phyloP scores from a whole-genome alignment of 2,113 vertebrate genomes.

The Marcusenius ussheri region DNA sequence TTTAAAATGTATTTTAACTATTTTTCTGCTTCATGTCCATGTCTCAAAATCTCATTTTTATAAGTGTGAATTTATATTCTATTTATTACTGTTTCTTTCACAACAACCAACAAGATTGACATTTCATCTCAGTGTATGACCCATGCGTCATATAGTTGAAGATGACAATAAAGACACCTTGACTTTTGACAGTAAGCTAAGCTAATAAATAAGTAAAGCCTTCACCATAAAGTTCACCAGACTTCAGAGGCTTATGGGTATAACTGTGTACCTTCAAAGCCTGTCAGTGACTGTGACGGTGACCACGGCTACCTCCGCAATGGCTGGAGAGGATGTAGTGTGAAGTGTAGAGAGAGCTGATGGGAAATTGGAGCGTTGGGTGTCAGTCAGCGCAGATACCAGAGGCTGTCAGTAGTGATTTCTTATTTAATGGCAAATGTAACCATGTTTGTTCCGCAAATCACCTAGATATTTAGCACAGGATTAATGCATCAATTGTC shows the following conservation, averaged over 20 bases:
- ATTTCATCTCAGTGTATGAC: not conserved
- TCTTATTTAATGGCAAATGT: not conserved
- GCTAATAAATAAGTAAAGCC: not conserved
- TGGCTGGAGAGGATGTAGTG: not conserved
- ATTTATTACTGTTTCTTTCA: not conserved
- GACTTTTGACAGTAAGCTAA: not conserved
- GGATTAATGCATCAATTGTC: not conserved
- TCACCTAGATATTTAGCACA: not conserved
- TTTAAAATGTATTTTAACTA: not conserved
- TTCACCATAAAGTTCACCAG: not conserved
- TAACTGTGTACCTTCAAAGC: not conserved
- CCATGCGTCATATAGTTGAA: not conserved
- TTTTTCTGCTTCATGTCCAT: not conserved
- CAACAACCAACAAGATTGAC: not conserved
- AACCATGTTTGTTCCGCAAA: not conserved
- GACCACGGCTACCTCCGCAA: not conserved
- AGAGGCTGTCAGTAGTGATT: not conserved
- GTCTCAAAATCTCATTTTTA: not conserved
- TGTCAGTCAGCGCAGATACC: not conserved
- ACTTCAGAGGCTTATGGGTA: not conserved
- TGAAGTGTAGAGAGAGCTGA: not conserved
- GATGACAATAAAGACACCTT: not conserved
- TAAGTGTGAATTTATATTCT: not conserved
- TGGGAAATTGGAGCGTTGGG: not conserved
- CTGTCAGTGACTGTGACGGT: not conserved